A percentile compares a stretch with the other conserved stretches of the same genome.
Conservation (phyloP, 2,888 invertebrate genomes). For the Eupelmus urozonus region DNA sequence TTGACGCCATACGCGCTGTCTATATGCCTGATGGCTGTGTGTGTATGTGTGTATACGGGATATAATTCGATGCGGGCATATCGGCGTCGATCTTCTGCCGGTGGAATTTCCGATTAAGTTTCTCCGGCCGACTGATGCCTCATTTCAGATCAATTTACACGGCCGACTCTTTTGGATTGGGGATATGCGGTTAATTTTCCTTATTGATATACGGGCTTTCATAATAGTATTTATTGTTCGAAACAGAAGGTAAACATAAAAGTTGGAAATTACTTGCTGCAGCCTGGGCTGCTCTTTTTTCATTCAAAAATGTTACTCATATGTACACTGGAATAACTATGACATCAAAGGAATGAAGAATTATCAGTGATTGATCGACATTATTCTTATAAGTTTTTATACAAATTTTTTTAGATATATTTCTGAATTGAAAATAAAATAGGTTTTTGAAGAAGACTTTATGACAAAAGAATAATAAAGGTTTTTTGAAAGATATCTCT, state of each 20-base stretch:
- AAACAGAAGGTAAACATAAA: too few relatives aligned
- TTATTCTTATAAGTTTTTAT: too few relatives aligned
- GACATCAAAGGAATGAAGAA: too few relatives aligned
- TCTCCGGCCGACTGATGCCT: conserved; percentile 5
- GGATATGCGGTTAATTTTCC: not conserved
- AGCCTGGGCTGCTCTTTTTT: too few relatives aligned
- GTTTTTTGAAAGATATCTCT: too few relatives aligned
- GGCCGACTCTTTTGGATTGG: not conserved
- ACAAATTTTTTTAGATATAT: too few relatives aligned
- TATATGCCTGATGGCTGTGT: too few relatives aligned
- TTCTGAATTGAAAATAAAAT: not conserved
- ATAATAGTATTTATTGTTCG: not conserved
- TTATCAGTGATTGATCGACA: too few relatives aligned
- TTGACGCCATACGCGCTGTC: conserved; percentile 39
- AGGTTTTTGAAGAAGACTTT: not conserved
- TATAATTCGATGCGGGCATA: conserved; percentile 54
- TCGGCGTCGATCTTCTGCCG: conserved; percentile 10
- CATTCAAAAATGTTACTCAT: too few relatives aligned
- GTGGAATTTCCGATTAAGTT: conserved; percentile 37
- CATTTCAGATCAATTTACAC: conserved; percentile 15
- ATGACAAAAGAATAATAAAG: too few relatives aligned
- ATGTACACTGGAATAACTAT: too few relatives aligned
- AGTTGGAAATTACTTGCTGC: too few relatives aligned
- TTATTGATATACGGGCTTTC: conserved; percentile 35
- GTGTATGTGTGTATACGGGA: not conserved